Evolutionary conservation across 30 jellyfish, hydroid and myxozoan species (phyloP).

Genomic region (Aurelia coerulea): DNA sequence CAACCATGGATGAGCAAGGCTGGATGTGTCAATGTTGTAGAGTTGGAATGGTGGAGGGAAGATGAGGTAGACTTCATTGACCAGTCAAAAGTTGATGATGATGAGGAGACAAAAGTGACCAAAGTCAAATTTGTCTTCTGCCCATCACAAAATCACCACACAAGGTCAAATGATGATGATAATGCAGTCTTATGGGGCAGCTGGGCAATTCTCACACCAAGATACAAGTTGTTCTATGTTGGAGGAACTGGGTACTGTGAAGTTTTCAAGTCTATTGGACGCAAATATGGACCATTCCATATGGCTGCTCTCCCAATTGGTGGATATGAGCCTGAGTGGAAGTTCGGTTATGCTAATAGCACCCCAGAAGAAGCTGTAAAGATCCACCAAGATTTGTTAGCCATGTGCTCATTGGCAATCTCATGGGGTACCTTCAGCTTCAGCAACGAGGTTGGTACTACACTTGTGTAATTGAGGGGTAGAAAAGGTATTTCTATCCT

Average conservation of each 20-base stretch:
- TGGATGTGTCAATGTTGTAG: conserved; percentile 93
- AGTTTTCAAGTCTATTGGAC: conserved; percentile 93
- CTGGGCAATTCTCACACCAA: conserved; percentile 91
- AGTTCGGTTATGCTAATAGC: conserved; percentile 84
- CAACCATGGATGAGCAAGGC: conserved; percentile 95
- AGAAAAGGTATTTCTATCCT: not conserved
- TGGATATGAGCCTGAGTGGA: conserved; percentile 94
- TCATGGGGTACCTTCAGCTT: conserved; percentile 97
- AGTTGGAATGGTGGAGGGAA: conserved; percentile 99
- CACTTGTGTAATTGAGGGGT: not conserved
- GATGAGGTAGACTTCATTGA: conserved; percentile 97
- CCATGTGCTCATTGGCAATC: conserved; percentile 98
- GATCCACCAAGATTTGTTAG: conserved; percentile 91
- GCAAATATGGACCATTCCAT: conserved; percentile 97
- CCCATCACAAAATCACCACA: conserved; percentile 93
- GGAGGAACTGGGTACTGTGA: conserved; percentile 97
- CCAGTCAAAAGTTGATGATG: conserved; percentile 90
- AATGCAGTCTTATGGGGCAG: conserved; percentile 94
- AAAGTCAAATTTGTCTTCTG: conserved; percentile 87
- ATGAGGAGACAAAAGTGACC: conserved; percentile 91
- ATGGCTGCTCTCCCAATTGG: conserved; percentile 99
- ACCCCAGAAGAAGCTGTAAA: conserved; percentile 98
- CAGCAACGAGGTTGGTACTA: conserved; percentile 84
- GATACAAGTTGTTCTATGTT: conserved; percentile 87
- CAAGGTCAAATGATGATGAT: conserved; percentile 90